phyloP scores from a whole-genome alignment of 2,113 vertebrate species.

The Lagenorhynchus albirostris region DNA sequence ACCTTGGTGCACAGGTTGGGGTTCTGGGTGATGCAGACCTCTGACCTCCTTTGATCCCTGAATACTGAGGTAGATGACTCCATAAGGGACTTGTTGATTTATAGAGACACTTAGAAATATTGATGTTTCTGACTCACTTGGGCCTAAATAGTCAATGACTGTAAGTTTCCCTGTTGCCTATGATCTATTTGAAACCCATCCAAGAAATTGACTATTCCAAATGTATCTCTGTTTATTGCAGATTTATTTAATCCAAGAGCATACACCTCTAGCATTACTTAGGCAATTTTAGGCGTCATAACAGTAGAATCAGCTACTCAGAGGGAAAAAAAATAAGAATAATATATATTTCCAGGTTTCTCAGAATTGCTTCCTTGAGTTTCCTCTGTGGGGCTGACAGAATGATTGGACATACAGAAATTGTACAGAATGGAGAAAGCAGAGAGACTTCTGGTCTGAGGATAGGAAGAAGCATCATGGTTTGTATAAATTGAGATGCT shows the following conservation, averaged over 20 bases:
- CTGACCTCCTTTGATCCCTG: neutral
- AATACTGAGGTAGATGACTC: neutral
- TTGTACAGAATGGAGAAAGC: neutral
- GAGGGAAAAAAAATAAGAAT: neutral
- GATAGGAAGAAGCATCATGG: neutral
- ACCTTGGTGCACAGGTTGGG: neutral
- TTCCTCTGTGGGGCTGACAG: neutral
- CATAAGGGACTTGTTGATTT: neutral
- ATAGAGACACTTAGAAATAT: neutral
- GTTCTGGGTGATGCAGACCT: neutral
- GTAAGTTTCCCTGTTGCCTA: neutral
- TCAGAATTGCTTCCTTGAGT: neutral
- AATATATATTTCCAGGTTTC: neutral
- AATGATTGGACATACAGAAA: neutral
- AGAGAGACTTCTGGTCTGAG: neutral
- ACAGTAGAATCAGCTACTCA: neutral
- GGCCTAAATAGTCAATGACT: neutral
- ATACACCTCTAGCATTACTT: neutral
- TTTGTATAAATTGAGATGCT: neutral
- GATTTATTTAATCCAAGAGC: neutral
- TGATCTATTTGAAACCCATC: constrained; percentile 26
- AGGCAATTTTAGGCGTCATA: neutral
- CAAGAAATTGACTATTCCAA: neutral
- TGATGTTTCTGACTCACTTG: neutral
- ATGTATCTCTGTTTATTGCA: neutral